These are phyloP conservation scores for Pogonocichla stellata DNA, from an alignment of 2,113 vertebrate genomes.

Conservation along the genomic window DNA sequence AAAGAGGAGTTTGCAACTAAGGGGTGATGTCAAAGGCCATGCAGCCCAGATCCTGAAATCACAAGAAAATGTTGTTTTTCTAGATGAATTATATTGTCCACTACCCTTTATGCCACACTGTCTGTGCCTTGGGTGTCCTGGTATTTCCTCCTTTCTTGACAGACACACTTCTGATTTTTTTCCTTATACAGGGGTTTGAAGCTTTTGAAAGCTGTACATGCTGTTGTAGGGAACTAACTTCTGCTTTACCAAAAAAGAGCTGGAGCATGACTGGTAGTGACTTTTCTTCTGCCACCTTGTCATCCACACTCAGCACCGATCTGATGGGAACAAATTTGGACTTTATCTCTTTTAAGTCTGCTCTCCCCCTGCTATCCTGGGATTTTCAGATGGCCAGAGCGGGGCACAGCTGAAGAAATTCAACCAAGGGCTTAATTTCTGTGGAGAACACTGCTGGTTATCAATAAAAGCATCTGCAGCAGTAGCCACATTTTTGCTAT, in stretches of 20 bases:
- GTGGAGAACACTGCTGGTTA: background rate
- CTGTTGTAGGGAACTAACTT: background rate
- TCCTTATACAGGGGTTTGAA: fast-evolving
- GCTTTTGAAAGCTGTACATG: background rate
- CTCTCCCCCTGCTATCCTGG: background rate
- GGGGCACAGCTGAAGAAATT: background rate
- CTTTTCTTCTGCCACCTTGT: background rate
- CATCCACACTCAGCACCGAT: background rate
- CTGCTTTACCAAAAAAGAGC: background rate
- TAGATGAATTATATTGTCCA: background rate
- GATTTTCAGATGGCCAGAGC: background rate
- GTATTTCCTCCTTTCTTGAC: background rate
- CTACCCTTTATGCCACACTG: background rate
- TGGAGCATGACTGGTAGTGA: background rate
- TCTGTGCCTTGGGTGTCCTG: background rate
- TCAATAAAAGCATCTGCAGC: background rate
- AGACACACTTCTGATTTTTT: background rate
- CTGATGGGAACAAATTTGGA: background rate
- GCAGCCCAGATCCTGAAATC: background rate
- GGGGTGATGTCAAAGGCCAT: background rate
- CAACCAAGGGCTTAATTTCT: background rate
- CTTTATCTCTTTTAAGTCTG: background rate
- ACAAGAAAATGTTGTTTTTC: background rate
- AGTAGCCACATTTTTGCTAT: background rate
- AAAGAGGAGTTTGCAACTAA: background rate